Evolutionary conservation across 2,888 invertebrate species (phyloP), one percentile per base, ranked within the genome.

Genomic region (Eledone cirrhosa): DNA sequence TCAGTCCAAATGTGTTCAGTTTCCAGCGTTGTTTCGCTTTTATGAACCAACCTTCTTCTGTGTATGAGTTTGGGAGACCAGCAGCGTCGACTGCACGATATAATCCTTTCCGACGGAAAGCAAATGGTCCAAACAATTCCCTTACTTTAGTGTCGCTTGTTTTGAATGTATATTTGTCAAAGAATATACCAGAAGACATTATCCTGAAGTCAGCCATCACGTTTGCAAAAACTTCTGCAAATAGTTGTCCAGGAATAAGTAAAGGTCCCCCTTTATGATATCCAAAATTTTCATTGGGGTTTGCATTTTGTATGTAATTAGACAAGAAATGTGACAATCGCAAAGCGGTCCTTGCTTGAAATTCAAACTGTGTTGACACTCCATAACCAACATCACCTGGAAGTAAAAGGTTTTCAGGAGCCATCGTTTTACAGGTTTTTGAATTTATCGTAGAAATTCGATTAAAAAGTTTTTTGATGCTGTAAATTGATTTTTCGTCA

Each of bases 301-400:
- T 81, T 1, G 85, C 84, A 80, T 86, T 88, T 82, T 97, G 97
- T 82, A 97, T 91, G 90, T 97, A 98, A 27, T 96, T 95, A 88
- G 96, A 97, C 83, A 98, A 95, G 89, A 98, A 98, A 90, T 98
- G 97, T 0, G 98, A 95, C 67, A 98, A 92, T 77, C 98, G 93
- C n/a, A 97, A 93, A 2, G 97, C 98, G 95, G 97, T 97, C 91
- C 96, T 95, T 0, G 97, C 97, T 92, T 98, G 97, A 88, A 97
- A 97, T 88, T 95, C 84, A 86, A 96, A 96, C 90, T 96, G 97
- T 80, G 95, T 94, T 85, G 95, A 94, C 0, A 95, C 95, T 0
- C 97, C 97, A 87, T 92, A 96, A 69, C 94, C 94, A 59, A 96
- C 93, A 89, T 97, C 97, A 0, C 97, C 97, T 78, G 94, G 94